Evolutionary conservation across 2,888 invertebrate species (phyloP), one percentile per base, ranked within the genome.

Genomic region (Mimachlamys varia): DNA sequence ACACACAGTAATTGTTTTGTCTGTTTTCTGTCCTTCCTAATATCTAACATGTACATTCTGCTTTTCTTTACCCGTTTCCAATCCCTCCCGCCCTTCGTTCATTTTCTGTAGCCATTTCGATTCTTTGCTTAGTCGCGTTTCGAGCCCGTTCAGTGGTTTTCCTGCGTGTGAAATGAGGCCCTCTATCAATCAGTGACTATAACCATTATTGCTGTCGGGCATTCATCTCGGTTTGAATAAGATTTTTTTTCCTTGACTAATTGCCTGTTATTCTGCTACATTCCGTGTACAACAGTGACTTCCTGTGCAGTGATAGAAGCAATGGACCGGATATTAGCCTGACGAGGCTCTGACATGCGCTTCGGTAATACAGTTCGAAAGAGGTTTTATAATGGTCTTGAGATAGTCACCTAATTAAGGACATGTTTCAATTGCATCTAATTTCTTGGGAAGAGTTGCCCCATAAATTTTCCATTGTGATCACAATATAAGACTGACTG

Each of bases 401-500:
- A 33, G 76, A 76, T 76, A 76, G 27, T 22, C 76, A 76, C 13
- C 33, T 33, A 76, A 76, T 76, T 33, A 76, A 27, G 27, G 76
- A 76, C 33, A 27, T 33, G 5, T 7, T 76, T 76, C 13, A 76
- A 76, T 76, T 76, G 17, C 76, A 76, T 33, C 76, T 76, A 76
- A 76, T 76, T 76, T 76, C 76, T 76, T 76, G 27, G 76, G 33
- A 76, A 33, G 22, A 27, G 33, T 33, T 33, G 76, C 27, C 76
- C 33, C 76, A 17, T 76, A 76, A 76, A 76, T 1, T 7, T 17
- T 62, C 62, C 76, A 76, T 76, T 27, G 7, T 27, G 27, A 76
- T 76, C 33, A 76, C 76, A 76, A 76, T 76, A 76, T 76, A 76
- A 33, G 76, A 76, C 10, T 33, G 76, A 76, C 76, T 76, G 33